Evolutionary conservation across 2,113 vertebrate species (phyloP).

Genomic region (Pantherophis guttatus): DNA sequence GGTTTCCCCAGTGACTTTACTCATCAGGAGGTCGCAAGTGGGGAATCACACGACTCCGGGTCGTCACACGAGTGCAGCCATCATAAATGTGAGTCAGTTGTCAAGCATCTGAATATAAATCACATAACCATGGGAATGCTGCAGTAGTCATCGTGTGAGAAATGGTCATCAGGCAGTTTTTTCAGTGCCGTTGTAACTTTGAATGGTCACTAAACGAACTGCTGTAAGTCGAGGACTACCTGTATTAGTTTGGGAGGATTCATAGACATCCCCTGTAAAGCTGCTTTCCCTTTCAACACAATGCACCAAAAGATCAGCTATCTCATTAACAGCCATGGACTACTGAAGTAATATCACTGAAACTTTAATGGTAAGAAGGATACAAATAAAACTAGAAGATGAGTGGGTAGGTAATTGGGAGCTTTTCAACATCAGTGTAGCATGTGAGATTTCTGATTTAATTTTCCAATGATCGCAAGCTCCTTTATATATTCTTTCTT

Average conservation of each 20-base stretch:
- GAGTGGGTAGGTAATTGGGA: neutral
- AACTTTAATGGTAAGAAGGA: neutral
- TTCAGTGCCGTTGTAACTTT: neutral
- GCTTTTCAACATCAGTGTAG: neutral
- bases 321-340: neutral
- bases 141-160: neutral
- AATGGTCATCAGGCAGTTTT: neutral
- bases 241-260: neutral
- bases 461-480: neutral
- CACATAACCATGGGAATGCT: neutral
- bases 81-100: neutral
- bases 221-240: neutral
- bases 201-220: neutral
- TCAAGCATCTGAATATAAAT: neutral
- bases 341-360: neutral
- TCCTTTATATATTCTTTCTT: neutral
- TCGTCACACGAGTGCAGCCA: neutral
- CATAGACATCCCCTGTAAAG: neutral
- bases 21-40: neutral
- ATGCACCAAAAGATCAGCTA: neutral
- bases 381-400: neutral
- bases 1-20: neutral
- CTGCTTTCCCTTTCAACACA: neutral
- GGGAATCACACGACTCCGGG: neutral
- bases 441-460: neutral